These are phyloP conservation scores for Heterodera filipjevi DNA, from an alignment of 2,888 invertebrate species.

Conservation along the genomic window DNA sequence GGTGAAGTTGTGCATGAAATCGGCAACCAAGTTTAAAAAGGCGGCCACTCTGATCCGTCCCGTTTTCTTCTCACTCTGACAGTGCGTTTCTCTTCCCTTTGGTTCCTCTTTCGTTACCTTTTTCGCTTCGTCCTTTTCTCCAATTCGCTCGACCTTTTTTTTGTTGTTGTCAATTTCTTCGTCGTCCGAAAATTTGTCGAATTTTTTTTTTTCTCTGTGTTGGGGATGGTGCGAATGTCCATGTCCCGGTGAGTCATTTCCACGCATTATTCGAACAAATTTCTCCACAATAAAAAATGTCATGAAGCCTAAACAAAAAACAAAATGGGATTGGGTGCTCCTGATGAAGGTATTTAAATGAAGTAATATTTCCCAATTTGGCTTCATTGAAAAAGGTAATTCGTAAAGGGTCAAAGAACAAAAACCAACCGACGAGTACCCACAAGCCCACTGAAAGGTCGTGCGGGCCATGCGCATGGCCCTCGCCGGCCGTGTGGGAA, in stretches of 20 bases:
- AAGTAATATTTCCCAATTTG: neutral
- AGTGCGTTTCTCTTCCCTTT: neutral
- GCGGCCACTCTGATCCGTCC: constrained; percentile 76
- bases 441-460: constrained; percentile 91
- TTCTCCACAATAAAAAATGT: constrained; percentile 76
- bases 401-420: neutral
- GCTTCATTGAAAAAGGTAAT: too few species aligned
- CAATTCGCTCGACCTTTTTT: neutral
- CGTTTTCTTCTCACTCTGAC: neutral
- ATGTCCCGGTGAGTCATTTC: constrained; percentile 70
- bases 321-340: too few species aligned
- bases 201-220: constrained; percentile 26
- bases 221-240: constrained; percentile 73
- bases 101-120: constrained; percentile 18
- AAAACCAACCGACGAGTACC: constrained; percentile 83
- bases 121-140: neutral
- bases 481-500: constrained; percentile 49
- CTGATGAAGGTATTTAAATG: too few species aligned
- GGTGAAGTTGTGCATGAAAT: constrained; percentile 98
- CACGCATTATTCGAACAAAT: constrained; percentile 81
- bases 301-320: constrained; percentile 63
- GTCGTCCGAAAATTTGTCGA: constrained; percentile 34
- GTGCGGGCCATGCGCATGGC: constrained; percentile 68
- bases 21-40: constrained; percentile 94
- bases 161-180: constrained; percentile 1